Base-by-base conservation (phyloP, 2,888 invertebrate genomes). In the Diarsia mendica region DNA sequence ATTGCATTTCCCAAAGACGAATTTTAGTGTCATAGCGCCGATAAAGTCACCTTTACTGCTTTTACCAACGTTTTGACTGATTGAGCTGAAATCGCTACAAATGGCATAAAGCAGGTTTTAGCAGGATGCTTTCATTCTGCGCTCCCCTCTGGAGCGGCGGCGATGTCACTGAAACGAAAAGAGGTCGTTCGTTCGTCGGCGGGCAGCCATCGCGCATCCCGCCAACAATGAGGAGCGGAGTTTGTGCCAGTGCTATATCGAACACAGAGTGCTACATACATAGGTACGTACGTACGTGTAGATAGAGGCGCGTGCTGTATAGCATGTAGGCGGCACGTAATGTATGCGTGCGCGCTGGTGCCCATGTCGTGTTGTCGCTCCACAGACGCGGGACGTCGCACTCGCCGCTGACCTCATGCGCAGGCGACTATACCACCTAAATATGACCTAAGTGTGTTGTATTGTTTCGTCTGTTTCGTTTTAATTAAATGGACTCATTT, bases 131-230 rank as follows among this genome's bases (percentile, higher is more conserved):
- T 89, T 86, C 75, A 88, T 88, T 89, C 85, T 67, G 48, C 39
- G 75, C 75, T 86, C 86, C 89, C 90, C 91, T 88, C 90, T 89
- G 90, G 90, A 91, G 87, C 87, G 84, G 82, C 84, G 87, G 89
- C 91, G 90, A 91, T 93, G 94, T 95, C 93, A 93, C 93, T 95
- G 94, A 93, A 95, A 94, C 91, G 91, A 92, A 96, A 95, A 96
- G 95, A 96, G 96, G 95, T 95, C 96, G 95, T 87, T 89, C 91
- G 92, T 92, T 73, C 55, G 93, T 90, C 91, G 92, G 92, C 91
- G 93, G 77, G 48, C 76, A 92, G 86, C 89, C 89, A 89, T 90
- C 91, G 89, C 85, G 88, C 90, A 91, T 91, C 91, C 93, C 92
- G 92, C 93, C 94, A 93, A 94, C 95, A 93, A 91, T 89, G 92